phyloP scores from a whole-genome alignment of 1,140 invertebrate genomes.

The Oedothorax gibbosus region DNA sequence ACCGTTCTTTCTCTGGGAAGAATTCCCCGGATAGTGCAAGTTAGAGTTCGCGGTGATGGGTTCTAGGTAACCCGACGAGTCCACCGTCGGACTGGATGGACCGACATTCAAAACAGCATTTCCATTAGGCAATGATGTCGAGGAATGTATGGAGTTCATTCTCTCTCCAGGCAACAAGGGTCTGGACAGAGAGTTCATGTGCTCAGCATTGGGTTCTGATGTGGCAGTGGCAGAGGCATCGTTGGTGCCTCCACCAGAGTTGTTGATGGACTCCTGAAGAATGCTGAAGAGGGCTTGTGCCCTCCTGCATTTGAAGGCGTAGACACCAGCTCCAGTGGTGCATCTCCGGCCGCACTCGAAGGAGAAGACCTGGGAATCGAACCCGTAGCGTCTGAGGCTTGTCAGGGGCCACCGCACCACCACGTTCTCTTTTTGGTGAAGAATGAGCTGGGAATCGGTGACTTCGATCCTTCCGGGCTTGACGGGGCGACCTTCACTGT shows the following conservation, averaged over 20 bases:
- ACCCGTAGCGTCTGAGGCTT: constrained; percentile 90
- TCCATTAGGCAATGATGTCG: constrained; percentile 1
- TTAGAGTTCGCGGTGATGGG: constrained; percentile 20
- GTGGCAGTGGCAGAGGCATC: background rate
- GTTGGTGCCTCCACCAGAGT: background rate
- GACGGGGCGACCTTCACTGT: constrained; percentile 79
- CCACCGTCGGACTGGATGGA: constrained; percentile 29
- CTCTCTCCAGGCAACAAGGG: background rate
- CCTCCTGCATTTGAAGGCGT: constrained; percentile 90
- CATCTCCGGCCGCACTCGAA: constrained; percentile 96
- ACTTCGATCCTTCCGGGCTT: constrained; percentile 86
- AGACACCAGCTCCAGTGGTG: constrained; percentile 89
- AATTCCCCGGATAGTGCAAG: background rate
- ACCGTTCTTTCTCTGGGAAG: background rate
- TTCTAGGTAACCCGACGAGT: constrained; percentile 50
- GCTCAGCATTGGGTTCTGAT: too few species aligned
- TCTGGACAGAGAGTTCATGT: background rate
- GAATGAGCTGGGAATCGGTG: constrained; percentile 86
- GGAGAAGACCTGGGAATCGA: constrained; percentile 90
- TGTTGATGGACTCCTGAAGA: constrained; percentile 86
- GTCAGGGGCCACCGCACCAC: constrained; percentile 83
- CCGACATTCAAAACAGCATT: background rate
- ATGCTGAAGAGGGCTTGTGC: constrained; percentile 91
- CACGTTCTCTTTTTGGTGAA: constrained; percentile 79
- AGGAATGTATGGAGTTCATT: constrained; percentile 12